A percentile compares a stretch with the other conserved stretches of the same genome.
Evolutionary conservation across 2,797 vertebrate genomes (phyloP).

Genomic region (Dromococcyx pavoninus): DNA sequence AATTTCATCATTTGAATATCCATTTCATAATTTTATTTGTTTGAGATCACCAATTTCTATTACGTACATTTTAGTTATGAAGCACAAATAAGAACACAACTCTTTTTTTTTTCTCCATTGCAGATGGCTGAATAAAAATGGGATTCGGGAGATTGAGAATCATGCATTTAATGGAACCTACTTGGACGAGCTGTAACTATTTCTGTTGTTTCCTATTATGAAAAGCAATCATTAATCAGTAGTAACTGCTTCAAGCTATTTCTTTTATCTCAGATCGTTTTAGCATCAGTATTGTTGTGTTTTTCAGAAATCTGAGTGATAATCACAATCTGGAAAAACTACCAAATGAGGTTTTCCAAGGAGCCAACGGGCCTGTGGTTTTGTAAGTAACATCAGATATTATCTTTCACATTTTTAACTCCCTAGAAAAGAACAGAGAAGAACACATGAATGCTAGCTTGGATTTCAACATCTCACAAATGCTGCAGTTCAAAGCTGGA

Average conservation of each 20-base stretch:
- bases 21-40: background rate
- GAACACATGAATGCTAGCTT: background rate
- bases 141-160: slow-evolving; percentile 79
- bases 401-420: background rate
- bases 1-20: background rate
- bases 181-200: slow-evolving; percentile 80
- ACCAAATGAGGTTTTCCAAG: slow-evolving; percentile 78
- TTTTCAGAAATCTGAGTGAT: slow-evolving; percentile 80
- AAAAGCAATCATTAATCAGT: slow-evolving; percentile 28
- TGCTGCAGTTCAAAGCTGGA: background rate
- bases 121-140: slow-evolving; percentile 82
- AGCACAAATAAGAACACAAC: background rate
- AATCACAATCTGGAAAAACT: slow-evolving; percentile 80
- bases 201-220: slow-evolving; percentile 14
- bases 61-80: background rate
- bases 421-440: background rate
- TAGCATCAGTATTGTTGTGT: slow-evolving; percentile 15
- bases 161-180: slow-evolving; percentile 82
- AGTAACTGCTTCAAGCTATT: background rate
- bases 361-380: slow-evolving; percentile 77
- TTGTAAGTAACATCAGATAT: slow-evolving; percentile 76
- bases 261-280: background rate
- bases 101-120: slow-evolving; percentile 41
- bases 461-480: background rate
- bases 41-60: slow-evolving; percentile 17